Evolutionary conservation across 2,797 vertebrate genomes (phyloP), one percentile per base, ranked within the genome.

Genomic region (Podargus strigoides): DNA sequence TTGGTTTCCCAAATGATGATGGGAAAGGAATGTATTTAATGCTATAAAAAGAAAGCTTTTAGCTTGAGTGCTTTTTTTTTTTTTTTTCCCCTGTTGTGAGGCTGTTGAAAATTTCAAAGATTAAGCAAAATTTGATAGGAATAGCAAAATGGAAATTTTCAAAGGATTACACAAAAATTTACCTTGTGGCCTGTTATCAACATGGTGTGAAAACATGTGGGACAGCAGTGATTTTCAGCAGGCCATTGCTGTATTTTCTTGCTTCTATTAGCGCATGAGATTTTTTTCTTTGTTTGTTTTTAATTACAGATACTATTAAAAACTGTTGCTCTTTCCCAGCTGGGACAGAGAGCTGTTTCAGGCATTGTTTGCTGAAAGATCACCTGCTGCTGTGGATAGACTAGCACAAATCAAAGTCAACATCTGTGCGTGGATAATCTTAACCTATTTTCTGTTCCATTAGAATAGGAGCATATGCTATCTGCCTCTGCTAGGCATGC

Each of bases 331-430:
- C 23, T 89, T 94, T 73, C 92, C 74, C 82, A 76, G 28, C 88
- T 91, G 88, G 66, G 42, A 79, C 70, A 88, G 50, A 67, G 59
- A 72, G 23, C 79, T 85, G 49, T 53, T 91, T 63, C 16, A 67
- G 36, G 37, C 73, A 77, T 83, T 83, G 62, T 88, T 85, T 77
- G 73, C 62, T 83, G 77, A 60, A 88, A 78, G 76, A 90, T 97
- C 66, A 63, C 89, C 85, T 95, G 74, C 50, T 93, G 84, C 86
- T 95, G 66, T 91, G 83, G 86, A 74, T 59, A 94, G 92, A 68
- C 47, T 34, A 69, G 69, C 90, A 84, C 86, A 95, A 95, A 95
- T 95, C 93, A 96, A 92, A 97, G 81, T 89, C 85, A 95, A 10
- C 94, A 91, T 93, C 88, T 91, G 82, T 66, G 68, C 85, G 7